Evolutionary conservation across 2,797 vertebrate species (phyloP).

Genomic region (Rhynchonycteris naso): DNA sequence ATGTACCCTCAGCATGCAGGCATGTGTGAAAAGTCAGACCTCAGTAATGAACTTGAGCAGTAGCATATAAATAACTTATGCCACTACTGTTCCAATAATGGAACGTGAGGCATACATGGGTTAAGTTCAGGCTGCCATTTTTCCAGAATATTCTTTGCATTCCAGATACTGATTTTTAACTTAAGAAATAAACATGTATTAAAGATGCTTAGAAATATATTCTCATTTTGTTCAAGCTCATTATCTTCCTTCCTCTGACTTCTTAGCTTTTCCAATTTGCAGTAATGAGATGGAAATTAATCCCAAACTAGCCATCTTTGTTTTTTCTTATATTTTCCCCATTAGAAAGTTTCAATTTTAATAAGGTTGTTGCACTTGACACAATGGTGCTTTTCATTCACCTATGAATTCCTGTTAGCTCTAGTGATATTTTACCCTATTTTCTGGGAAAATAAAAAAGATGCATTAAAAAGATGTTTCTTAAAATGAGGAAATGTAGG

Average conservation of each 20-base stretch:
- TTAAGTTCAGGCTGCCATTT: neutral
- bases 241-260: slow-evolving; percentile 63
- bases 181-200: slow-evolving; percentile 63
- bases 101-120: no score
- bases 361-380: slow-evolving; percentile 7
- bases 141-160: slow-evolving; percentile 33
- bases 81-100: no score
- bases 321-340: slow-evolving; percentile 1
- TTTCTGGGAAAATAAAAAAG: neutral
- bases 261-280: slow-evolving; percentile 62
- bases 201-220: slow-evolving; percentile 61
- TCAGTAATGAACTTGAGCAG: no score
- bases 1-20: no score
- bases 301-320: slow-evolving; percentile 31
- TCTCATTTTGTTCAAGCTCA: slow-evolving; percentile 64
- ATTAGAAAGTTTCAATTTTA: slow-evolving; percentile 57
- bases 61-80: no score
- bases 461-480: neutral
- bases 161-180: slow-evolving; percentile 48
- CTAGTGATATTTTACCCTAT: neutral
- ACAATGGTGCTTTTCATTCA: neutral
- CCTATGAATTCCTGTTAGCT: neutral
- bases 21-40: no score
- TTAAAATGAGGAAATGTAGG: neutral
- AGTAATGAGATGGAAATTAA: slow-evolving; percentile 70